These are phyloP conservation scores for Fulmarus glacialis DNA, from an alignment of 2,113 vertebrate genomes.

Conservation along the genomic window DNA sequence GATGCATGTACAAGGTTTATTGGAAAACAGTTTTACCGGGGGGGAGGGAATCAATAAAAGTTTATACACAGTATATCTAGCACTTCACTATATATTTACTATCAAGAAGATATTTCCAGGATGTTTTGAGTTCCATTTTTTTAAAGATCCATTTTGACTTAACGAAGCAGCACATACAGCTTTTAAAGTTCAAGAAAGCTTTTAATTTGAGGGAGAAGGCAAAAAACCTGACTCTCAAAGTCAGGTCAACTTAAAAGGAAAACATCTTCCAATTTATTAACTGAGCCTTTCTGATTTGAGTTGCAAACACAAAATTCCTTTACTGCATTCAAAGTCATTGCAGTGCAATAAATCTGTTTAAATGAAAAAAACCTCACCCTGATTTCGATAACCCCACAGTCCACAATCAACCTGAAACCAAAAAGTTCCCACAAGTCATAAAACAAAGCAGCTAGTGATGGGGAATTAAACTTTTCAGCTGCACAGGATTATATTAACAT, in stretches of 20 bases:
- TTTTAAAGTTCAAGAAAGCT: neutral
- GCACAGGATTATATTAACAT: neutral
- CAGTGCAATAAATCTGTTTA: neutral
- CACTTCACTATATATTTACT: neutral
- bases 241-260: neutral
- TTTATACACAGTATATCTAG: neutral
- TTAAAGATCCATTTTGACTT: neutral
- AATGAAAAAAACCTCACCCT: neutral
- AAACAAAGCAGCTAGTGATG: slow-evolving; percentile 10
- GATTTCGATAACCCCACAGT: neutral
- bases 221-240: neutral
- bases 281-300: neutral
- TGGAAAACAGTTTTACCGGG: neutral
- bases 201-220: neutral
- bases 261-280: neutral
- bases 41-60: neutral
- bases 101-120: neutral
- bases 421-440: neutral
- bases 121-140: neutral
- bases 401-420: neutral
- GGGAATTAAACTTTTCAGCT: neutral
- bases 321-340: neutral
- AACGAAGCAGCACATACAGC: neutral
- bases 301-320: neutral
- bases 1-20: neutral